phyloP scores from a whole-genome alignment of 2,888 invertebrate genomes.

The Agrypnus murinus region DNA sequence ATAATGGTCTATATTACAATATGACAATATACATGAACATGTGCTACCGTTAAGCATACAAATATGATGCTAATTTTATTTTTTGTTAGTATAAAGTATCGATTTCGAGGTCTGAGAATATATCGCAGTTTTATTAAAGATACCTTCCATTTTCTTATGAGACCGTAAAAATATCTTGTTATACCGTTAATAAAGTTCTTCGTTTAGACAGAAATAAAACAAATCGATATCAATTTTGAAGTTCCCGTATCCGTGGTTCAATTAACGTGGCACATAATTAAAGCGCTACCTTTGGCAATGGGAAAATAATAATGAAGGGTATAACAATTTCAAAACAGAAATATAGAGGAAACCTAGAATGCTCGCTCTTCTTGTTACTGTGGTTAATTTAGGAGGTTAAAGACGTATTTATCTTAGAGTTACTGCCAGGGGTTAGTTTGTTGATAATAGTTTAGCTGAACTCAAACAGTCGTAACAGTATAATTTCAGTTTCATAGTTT shows the following conservation, averaged over 20 bases:
- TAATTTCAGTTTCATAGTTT: conserved; percentile 63
- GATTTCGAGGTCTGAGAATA: conserved; percentile 58
- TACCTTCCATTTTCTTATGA: neutral
- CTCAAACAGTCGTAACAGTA: conserved; percentile 56
- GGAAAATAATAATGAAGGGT: conserved; percentile 49
- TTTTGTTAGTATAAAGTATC: conserved; percentile 53
- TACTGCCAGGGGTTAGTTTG: conserved; percentile 59
- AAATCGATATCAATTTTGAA: conserved; percentile 50
- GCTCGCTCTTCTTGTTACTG: conserved; percentile 41
- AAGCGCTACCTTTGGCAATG: conserved; percentile 48
- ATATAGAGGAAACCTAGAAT: conserved; percentile 34
- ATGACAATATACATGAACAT: conserved; percentile 69
- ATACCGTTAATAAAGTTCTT: conserved; percentile 32
- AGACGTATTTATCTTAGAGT: conserved; percentile 62
- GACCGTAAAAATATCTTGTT: conserved; percentile 33
- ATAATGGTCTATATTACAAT: conserved; percentile 66
- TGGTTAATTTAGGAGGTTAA: conserved; percentile 57
- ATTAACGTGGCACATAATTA: conserved; percentile 50
- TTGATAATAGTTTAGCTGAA: conserved; percentile 64
- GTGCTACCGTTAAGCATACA: conserved; percentile 66
- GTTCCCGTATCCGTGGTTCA: conserved; percentile 45
- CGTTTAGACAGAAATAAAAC: conserved; percentile 45
- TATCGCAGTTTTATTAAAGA: conserved; percentile 2
- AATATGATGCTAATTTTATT: conserved; percentile 60
- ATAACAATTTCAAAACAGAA: conserved; percentile 48